phyloP scores from a whole-genome alignment of 2,888 invertebrate genomes.

The Danaus chrysippus region DNA sequence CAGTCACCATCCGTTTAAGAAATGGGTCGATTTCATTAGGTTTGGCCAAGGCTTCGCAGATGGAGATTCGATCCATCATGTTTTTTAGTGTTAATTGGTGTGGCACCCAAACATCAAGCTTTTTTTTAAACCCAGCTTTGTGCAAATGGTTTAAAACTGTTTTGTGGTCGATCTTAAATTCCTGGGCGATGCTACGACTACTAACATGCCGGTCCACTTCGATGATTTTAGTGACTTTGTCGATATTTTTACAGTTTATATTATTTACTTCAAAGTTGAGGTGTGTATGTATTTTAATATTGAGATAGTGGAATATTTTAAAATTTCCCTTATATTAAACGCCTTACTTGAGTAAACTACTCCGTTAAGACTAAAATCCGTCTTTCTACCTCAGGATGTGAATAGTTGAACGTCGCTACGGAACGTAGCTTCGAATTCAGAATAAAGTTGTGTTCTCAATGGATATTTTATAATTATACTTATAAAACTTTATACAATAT shows the following conservation, averaged over 20 bases:
- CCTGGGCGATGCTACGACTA: too few relatives aligned
- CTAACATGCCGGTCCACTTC: too few relatives aligned
- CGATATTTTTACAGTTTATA: too few relatives aligned
- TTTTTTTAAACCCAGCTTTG: constrained; percentile 22
- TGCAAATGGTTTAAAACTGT: too few relatives aligned
- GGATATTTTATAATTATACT: neutral
- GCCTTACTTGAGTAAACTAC: neutral
- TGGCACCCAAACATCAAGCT: constrained; percentile 24
- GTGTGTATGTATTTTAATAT: too few relatives aligned
- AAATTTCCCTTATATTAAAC: neutral
- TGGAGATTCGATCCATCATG: too few relatives aligned
- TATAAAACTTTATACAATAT: neutral
- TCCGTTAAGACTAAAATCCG: constrained; percentile 14
- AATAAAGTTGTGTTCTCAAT: constrained; percentile 19
- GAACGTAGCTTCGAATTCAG: constrained; percentile 14
- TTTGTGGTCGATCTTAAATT: constrained; percentile 28
- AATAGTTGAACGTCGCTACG: constrained; percentile 26
- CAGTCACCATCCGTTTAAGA: constrained; percentile 23
- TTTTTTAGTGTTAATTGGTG: constrained; percentile 22
- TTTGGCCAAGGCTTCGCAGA: constrained; percentile 26
- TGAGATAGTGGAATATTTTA: too few relatives aligned
- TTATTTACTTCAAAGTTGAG: too few relatives aligned
- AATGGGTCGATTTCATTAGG: constrained; percentile 27
- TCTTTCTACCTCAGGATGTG: constrained; percentile 23
- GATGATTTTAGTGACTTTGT: too few relatives aligned